Evolutionary conservation across 2,888 invertebrate species (phyloP), one percentile per base, ranked within the genome.

Genomic region (Pogonocherus hispidulus): DNA sequence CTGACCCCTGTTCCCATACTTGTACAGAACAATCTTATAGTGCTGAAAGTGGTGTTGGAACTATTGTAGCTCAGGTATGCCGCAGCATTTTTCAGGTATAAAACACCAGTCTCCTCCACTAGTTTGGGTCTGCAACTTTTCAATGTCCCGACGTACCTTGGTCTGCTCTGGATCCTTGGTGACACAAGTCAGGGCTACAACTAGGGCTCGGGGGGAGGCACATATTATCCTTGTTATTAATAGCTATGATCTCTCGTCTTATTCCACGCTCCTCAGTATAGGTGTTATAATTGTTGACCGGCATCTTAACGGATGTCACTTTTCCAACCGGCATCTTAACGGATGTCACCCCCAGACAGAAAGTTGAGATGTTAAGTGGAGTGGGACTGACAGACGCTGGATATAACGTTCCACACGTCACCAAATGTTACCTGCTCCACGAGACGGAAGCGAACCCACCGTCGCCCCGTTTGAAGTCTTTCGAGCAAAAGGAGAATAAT

Each of bases 141-240:
- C 19, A 9, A 57, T 67, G 47, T 56, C 54, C 20, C 35, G 20
- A 18, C 67, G 22, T 11, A 75, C 22, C 35, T 70, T 66, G 6
- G 8, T 62, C n/a, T 54, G 66, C 4, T 62, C 32, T 1, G 52
- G 56, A 32, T 66, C 66, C 14, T 73, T 75, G 11, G 41, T 46
- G n/a, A 35, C 41, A 32, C 55, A 14, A 11, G 67, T 54, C 2
- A 60, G 57, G 3, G 70, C 55, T 14, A 67, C 67, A 1, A 72
- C 57, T 9, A 71, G 47, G 11, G 69, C 71, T 6, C 68, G n/a
- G n/a, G n/a, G n/a, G n/a, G n/a, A n/a, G n/a, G n/a, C n/a, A n/a
- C n/a, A n/a, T n/a, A n/a, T n/a, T n/a, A 27, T 71, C 68, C 23
- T 27, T 56, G 37, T 72, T 72, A 5, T 44, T 49, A 27, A 71